Conservation (phyloP, 2,888 invertebrate genomes). For the Dryobota labecula region DNA sequence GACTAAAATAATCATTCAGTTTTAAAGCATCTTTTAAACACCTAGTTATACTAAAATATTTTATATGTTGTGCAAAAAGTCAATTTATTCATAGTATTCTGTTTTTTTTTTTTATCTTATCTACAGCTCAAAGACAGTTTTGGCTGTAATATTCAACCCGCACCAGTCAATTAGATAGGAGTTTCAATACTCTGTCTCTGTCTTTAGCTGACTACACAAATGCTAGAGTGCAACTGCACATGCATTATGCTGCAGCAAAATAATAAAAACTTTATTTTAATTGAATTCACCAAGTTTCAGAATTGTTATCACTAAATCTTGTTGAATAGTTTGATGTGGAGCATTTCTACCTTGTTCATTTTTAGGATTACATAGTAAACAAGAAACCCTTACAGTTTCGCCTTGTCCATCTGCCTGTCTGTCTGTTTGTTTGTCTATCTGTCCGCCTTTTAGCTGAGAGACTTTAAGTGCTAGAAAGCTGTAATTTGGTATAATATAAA, state of each 20-base stretch:
- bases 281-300: neutral
- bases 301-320: neutral
- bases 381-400: too few species aligned
- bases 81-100: neutral
- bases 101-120: neutral
- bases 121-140: neutral
- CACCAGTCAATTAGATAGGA: neutral
- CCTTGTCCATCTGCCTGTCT: too few species aligned
- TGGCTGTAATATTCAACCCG: neutral
- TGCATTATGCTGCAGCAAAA: neutral
- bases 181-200: constrained; percentile 1
- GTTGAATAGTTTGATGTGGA: neutral
- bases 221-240: constrained; percentile 3
- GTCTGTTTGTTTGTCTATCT: too few species aligned
- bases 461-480: too few species aligned
- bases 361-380: too few species aligned
- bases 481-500: too few species aligned
- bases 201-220: neutral
- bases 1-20: constrained; percentile 7
- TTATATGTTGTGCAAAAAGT: neutral
- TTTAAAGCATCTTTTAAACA: neutral
- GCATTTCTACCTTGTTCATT: neutral
- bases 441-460: too few species aligned
- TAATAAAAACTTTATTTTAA: neutral
- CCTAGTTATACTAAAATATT: neutral